Evolutionary conservation across 2,888 invertebrate genomes (phyloP).

Genomic region (Tortrix viridana): DNA sequence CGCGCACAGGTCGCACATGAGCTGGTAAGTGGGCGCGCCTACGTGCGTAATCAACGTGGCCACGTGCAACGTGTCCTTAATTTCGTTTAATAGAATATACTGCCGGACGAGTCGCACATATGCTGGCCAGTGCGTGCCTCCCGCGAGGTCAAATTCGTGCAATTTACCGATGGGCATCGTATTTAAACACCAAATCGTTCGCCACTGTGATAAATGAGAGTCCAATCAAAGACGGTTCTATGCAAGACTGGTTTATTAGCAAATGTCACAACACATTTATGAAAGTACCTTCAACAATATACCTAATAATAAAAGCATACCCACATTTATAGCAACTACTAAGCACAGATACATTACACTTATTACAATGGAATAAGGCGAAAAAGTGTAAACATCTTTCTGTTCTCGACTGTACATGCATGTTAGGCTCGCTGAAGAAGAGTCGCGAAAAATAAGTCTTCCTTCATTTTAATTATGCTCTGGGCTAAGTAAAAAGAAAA

Average conservation of each 20-base stretch:
- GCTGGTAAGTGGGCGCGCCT: conserved; percentile 42
- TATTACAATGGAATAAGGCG: no score
- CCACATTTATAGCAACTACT: no score
- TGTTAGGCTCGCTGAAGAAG: no score
- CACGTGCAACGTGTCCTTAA: conserved; percentile 40
- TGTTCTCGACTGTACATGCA: no score
- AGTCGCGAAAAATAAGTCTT: conserved; percentile 9
- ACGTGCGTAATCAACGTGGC: conserved; percentile 45
- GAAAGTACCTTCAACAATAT: no score
- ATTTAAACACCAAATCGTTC: conserved; percentile 3
- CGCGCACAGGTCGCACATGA: conserved; percentile 35
- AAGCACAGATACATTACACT: no score
- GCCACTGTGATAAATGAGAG: neutral
- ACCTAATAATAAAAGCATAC: no score
- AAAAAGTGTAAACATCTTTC: no score
- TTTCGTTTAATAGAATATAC: conserved; percentile 42
- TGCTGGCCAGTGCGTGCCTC: conserved; percentile 39
- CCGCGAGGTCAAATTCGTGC: conserved; percentile 39
- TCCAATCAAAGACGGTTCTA: no score
- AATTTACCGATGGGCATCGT: conserved; percentile 45
- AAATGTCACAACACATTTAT: no score
- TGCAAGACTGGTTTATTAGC: no score
- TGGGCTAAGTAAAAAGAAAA: neutral
- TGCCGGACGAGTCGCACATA: conserved; percentile 43
- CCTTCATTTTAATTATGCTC: conserved; percentile 7